A percentile compares a stretch with the other conserved stretches of the same genome.
These are phyloP conservation scores for Epinephelus malabaricus DNA, from an alignment of 2,797 vertebrate species.

Conservation along the genomic window DNA sequence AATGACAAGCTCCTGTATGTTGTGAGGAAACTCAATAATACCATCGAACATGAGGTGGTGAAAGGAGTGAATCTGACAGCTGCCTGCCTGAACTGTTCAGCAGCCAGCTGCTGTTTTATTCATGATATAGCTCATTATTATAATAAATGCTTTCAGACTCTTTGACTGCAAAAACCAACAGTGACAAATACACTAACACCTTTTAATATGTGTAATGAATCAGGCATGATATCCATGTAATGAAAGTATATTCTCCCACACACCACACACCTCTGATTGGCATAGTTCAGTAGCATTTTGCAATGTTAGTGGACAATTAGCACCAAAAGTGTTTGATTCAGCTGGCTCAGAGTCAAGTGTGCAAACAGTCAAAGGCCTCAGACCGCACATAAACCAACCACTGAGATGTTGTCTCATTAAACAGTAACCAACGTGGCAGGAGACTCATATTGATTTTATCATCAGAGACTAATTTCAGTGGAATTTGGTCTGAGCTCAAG, in stretches of 20 bases:
- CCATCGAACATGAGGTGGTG: neutral
- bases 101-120: neutral
- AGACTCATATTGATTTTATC: constrained; percentile 44
- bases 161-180: neutral
- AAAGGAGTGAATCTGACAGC: neutral
- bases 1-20: neutral
- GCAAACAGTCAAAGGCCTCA: constrained; percentile 26
- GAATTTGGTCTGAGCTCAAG: constrained; percentile 21
- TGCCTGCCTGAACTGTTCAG: neutral
- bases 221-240: neutral
- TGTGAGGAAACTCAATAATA: neutral
- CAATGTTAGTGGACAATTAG: neutral
- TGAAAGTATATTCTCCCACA: neutral
- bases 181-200: neutral
- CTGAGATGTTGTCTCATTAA: constrained; percentile 53
- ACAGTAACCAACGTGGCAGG: constrained; percentile 24
- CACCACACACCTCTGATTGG: neutral
- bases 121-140: neutral
- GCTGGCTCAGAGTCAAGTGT: neutral
- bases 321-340: neutral
- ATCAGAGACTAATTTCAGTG: constrained; percentile 50
- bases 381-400: constrained; percentile 12
- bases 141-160: neutral
- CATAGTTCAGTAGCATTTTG: neutral
- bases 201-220: neutral